phyloP scores from a whole-genome alignment of 2,113 vertebrate genomes.

The Microtus richardsoni region DNA sequence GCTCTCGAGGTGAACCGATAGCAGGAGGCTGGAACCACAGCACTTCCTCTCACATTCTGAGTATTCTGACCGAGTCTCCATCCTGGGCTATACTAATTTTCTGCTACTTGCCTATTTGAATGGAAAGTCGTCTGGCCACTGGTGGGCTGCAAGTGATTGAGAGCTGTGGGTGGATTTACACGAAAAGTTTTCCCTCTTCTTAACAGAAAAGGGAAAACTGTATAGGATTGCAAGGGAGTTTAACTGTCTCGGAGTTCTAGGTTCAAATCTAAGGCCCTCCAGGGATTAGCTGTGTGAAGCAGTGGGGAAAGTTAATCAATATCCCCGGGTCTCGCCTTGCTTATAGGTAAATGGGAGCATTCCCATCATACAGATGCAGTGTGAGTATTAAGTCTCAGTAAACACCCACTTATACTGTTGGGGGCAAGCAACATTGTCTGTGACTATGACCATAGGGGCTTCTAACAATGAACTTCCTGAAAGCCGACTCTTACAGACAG shows the following conservation, averaged over 20 bases:
- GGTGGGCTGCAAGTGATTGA: background rate
- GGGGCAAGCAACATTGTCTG: background rate
- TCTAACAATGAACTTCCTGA: background rate
- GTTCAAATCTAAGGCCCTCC: background rate
- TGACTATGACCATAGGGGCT: background rate
- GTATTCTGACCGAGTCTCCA: background rate
- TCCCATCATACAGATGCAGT: background rate
- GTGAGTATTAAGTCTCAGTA: background rate
- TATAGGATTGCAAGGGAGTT: background rate
- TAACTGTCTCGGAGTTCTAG: background rate
- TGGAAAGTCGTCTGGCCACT: background rate
- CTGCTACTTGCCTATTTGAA: background rate
- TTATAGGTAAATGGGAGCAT: background rate
- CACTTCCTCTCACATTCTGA: conserved; percentile 35
- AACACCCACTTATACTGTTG: background rate
- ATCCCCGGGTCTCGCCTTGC: background rate
- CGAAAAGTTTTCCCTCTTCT: background rate
- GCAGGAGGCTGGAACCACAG: background rate
- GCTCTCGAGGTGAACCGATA: background rate
- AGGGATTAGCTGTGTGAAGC: background rate
- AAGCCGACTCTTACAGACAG: background rate
- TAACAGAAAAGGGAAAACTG: background rate
- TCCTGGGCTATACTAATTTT: background rate
- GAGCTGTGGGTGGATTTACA: background rate
- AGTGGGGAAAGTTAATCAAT: background rate